Base-by-base conservation (phyloP, 1,140 invertebrate genomes). In the Tetramorium simillimum region DNA sequence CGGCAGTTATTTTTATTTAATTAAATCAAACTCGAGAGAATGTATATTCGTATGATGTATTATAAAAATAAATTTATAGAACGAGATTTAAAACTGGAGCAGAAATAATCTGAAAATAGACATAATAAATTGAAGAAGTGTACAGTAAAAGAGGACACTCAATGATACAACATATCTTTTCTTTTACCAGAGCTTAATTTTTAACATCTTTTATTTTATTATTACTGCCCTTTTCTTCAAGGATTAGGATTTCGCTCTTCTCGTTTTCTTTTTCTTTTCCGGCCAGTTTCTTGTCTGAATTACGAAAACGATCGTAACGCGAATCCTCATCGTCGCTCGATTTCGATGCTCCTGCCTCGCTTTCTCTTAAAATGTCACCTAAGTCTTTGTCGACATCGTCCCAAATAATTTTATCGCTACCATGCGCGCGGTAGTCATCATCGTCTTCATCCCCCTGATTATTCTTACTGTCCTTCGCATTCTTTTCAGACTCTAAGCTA, bases 351-450 rank as follows among this genome's bases (percentile, higher is more conserved):
- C 95, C 95, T 1, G 95, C 95, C 84, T 97, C 97, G 33, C 96
- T 96, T 93, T 97, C 96, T 51, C 96, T 95, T 6, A 97, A 93
- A 33, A 97, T 94, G 88, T 97, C 97, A 1, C 96, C 97, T 65
- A 97, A 95, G 93, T 97, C 97, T 92, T 97, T 97, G 90, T 97
- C 97, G 10, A 97, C 97, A 93, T 97, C 97, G 24, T 97, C 97
- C 97, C 97, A 97, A 21, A 56, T 84, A 9, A 97, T 86, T 90
- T 97, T 97, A 86, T 97, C 96, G 87, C 96, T 96, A 86, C 94
- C 96, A 5, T 94, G 95, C 90, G 94, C 94, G 14, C 94, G 92
- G 28, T 94, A 92, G 18, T 94, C 93, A 75, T 97, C 96, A 67
- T 95, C 96, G 0, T 94, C 95, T 89, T 95, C 94, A 24, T 95